Conservation (phyloP, 2,113 vertebrate genomes). For the Perca flavescens region DNA sequence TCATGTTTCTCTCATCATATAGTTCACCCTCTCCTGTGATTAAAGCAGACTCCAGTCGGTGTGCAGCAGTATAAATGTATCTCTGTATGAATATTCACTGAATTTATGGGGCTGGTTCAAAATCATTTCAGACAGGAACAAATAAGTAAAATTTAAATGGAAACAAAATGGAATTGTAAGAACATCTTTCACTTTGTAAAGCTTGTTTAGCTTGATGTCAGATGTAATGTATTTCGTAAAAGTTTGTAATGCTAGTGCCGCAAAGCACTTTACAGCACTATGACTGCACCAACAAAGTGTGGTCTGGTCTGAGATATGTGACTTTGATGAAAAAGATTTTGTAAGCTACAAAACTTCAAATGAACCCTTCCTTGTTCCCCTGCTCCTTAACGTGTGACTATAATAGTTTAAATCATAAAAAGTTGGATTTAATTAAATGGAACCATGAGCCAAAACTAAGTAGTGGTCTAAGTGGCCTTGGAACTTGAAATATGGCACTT, state of each 20-base stretch:
- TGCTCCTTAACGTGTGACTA: background rate
- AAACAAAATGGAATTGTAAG: background rate
- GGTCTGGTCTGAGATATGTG: background rate
- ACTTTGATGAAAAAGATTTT: background rate
- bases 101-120: background rate
- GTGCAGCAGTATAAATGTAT: background rate
- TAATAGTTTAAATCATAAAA: background rate
- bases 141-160: background rate
- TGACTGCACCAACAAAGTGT: background rate
- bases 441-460: background rate
- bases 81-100: background rate
- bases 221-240: background rate
- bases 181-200: background rate
- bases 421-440: background rate
- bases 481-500: background rate
- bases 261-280: background rate
- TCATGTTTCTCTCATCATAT: background rate
- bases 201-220: background rate
- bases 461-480: background rate
- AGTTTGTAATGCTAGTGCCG: background rate
- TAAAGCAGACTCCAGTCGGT: background rate
- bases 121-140: conserved; percentile 1
- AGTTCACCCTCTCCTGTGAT: background rate
- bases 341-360: background rate
- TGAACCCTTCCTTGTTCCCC: background rate